Evolutionary conservation across 1,140 invertebrate species (phyloP).

Genomic region (Wiebesia pumilae): DNA sequence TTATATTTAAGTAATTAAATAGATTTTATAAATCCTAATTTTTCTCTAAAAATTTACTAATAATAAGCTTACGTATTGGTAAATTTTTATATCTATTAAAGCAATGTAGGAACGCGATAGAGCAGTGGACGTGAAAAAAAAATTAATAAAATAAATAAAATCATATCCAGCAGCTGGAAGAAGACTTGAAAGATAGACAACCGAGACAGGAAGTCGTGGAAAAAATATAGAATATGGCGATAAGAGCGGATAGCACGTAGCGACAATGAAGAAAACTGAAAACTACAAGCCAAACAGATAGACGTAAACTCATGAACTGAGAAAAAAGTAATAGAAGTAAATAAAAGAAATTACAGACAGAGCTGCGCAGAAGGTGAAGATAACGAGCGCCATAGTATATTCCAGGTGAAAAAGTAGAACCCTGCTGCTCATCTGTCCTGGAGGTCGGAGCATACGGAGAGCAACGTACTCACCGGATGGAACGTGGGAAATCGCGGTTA

Average conservation of each 20-base stretch:
- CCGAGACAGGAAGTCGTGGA: not conserved
- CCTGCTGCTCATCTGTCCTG: not conserved
- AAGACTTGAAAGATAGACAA: not conserved
- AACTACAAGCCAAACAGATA: slow-evolving; percentile 17
- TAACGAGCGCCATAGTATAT: slow-evolving; percentile 26
- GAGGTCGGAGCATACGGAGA: not conserved
- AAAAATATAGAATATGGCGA: slow-evolving; percentile 32
- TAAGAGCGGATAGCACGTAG: not conserved
- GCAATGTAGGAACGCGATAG: not conserved
- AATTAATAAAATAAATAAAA: not conserved
- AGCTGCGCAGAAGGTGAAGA: not conserved
- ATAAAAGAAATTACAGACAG: not conserved
- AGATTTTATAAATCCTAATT: too few species aligned
- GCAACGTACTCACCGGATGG: slow-evolving; percentile 56
- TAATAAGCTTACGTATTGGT: too few species aligned
- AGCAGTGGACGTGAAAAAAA: not conserved
- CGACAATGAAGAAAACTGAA: slow-evolving; percentile 46
- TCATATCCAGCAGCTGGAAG: not conserved
- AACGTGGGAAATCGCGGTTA: slow-evolving; percentile 61
- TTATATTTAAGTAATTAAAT: not conserved
- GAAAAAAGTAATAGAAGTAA: slow-evolving; percentile 2
- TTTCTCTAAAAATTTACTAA: too few species aligned
- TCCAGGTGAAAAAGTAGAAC: slow-evolving; percentile 34
- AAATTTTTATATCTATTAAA: too few species aligned
- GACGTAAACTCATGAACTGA: not conserved